Base-by-base conservation (phyloP, 2,113 vertebrate genomes). In the Grammomys surdaster region DNA sequence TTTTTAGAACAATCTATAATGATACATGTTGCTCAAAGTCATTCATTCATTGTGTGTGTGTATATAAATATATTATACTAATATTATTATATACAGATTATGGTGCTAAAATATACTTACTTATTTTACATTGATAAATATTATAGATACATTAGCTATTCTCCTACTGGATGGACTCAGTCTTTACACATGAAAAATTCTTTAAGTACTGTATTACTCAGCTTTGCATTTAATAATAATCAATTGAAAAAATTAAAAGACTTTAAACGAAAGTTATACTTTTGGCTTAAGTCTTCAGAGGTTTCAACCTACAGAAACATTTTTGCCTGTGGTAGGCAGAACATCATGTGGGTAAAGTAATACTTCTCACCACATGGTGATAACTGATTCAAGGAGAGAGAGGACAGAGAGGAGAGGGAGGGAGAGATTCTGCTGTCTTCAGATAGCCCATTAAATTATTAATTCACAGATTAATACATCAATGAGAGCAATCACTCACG, bases 61-160 rank as follows among this genome's bases (percentile, higher is more conserved):
- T 86, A 56, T 93, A 58, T 20, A 78, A 72, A 40, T 22, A 56
- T 88, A 40, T 36, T 36, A 69, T 16, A 33, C 33, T 36, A 69
- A 16, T 69, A 31, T 12, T 67, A 94, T 22, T 28, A 26, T 88
- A 72, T 89, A 58, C 43, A 70, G 12, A 60, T 43, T 93, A n/a
- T 26, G 56, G 56, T 85, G 43, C 28, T 13, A 93, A 6, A 70
- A 14, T 70, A 90, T 73, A 88, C 9, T 90, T 82, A 72, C 7
- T 13, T 40, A 67, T 87, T 92, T 89, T 95, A 31, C 84, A 75
- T 3, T 78, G 56, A 78, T 33, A 48, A 88, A 88, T 96, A 88
- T 95, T 88, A 94, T 36, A 90, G 4, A 13, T 73, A 6, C 48
- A 84, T 93, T 88, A 46, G 33, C 81, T 36, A 78, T 77, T 92